Conservation (phyloP, 2,797 vertebrate species). For the Esox lucius region DNA sequence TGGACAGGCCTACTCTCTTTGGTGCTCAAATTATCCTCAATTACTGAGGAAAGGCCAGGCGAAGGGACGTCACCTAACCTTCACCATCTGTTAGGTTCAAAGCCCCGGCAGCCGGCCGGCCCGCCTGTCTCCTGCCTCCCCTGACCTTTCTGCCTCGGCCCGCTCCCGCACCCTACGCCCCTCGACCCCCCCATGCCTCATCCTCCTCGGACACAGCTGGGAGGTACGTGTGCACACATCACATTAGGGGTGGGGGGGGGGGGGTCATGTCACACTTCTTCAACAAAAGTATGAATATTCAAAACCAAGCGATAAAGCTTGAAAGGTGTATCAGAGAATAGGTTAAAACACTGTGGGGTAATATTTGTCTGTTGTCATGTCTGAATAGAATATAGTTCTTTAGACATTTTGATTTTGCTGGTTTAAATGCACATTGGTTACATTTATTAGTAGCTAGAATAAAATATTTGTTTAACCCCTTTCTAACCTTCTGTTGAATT, state of each 20-base stretch:
- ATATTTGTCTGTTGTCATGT: constrained; percentile 23
- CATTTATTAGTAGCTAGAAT: not conserved
- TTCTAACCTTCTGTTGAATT: not conserved
- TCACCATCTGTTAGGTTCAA: constrained; percentile 98
- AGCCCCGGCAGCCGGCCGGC: constrained; percentile 76
- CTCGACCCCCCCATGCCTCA: constrained; percentile 16
- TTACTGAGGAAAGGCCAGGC: constrained; percentile 94
- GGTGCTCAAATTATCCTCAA: constrained; percentile 98
- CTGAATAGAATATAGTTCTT: constrained; percentile 33
- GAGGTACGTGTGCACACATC: constrained; percentile 71
- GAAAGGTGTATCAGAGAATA: constrained; percentile 48
- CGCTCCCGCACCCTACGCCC: constrained; percentile 53
- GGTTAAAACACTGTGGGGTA: constrained; percentile 38
- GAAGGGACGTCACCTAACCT: constrained; percentile 97
- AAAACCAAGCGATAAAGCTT: constrained; percentile 47
- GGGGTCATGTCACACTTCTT: constrained; percentile 74
- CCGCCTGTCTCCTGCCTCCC: constrained; percentile 83
- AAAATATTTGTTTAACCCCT: not conserved
- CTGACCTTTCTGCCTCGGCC: constrained; percentile 82
- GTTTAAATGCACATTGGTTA: not conserved
- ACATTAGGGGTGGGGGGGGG: constrained; percentile 64
- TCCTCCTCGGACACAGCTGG: constrained; percentile 69
- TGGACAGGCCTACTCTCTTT: constrained; percentile 90
- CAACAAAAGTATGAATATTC: constrained; percentile 74
- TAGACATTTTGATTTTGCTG: constrained; percentile 8